Evolutionary conservation across 2,113 vertebrate genomes (phyloP), one percentile per base, ranked within the genome.

Genomic region (Rhabdomys dilectus): DNA sequence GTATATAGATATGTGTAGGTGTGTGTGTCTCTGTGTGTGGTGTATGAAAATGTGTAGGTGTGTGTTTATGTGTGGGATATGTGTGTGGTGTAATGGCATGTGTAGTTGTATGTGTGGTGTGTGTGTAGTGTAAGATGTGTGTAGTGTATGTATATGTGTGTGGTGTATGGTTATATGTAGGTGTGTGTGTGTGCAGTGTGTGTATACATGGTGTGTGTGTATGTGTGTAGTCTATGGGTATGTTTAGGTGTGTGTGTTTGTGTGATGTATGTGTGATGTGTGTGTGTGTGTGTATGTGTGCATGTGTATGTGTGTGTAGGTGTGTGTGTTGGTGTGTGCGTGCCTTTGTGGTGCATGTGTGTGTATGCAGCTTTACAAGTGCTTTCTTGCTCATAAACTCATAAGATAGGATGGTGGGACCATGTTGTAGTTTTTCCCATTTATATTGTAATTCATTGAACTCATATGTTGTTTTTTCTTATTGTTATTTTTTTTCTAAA

Each of bases 381-480:
- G 12, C 1, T 51, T 91, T 93, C 10, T 73, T 53, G 21, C 4
- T 86, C 22, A 82, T 60, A 66, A 77, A 62, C 11, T 75, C 12
- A 17, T 94, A 24, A 76, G 76, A 95, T 70, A 75, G 24, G 21
- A 76, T n/a, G 62, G 0, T 91, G 4, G 7, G 6, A 5, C 22
- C 24, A 34, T 6, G 36, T 3, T 70, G 12, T 45, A 78, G 22
- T 51, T 29, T 34, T 39, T 16, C 15, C 45, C 4, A 36, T 94
- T 96, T 95, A 21, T 86, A 34, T 68, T 94, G 75, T 88, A 92
- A 92, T 84, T 1, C 26, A 36, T 24, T 84, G 56, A 53, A 48
- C 68, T 94, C 70, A 22, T 13, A 3, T 89, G n/a, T 75, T 17
- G 21, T 73, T 39, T 89, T 42, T 84, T 5, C 36, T 29, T 5